These are phyloP conservation scores for Rhynchonema sp. DNA, from an alignment of 2,888 invertebrate genomes.

Conservation along the genomic window DNA sequence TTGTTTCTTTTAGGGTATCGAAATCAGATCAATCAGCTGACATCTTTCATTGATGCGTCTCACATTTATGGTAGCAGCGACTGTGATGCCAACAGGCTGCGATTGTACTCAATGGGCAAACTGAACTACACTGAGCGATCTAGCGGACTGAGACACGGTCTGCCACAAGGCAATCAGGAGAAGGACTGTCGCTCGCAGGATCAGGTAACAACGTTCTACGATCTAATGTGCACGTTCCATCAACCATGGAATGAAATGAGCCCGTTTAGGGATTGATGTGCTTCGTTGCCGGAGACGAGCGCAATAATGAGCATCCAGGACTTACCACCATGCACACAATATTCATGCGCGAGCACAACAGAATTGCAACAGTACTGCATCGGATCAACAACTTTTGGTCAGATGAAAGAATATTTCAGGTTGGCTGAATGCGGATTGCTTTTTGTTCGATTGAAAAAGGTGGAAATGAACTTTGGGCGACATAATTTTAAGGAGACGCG, in stretches of 20 bases:
- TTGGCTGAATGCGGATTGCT: too few species aligned
- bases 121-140: slow-evolving; percentile 22
- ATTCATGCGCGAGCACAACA: slow-evolving; percentile 19
- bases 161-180: slow-evolving; percentile 26
- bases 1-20: slow-evolving; percentile 20
- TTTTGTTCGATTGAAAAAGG: too few species aligned
- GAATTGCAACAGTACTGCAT: slow-evolving; percentile 11
- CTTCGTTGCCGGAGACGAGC: slow-evolving; percentile 12
- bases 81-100: slow-evolving; percentile 57
- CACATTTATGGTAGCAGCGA: slow-evolving; percentile 73
- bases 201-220: too few species aligned
- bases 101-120: slow-evolving; percentile 47
- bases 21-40: slow-evolving; percentile 66
- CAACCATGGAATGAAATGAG: too few species aligned
- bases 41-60: slow-evolving; percentile 55
- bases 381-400: slow-evolving; percentile 15
- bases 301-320: slow-evolving; percentile 15
- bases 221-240: too few species aligned
- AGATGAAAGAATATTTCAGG: slow-evolving; percentile 22
- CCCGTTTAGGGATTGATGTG: too few species aligned
- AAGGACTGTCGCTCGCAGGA: slow-evolving; percentile 18
- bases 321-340: slow-evolving; percentile 12
- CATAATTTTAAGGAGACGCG: too few species aligned
- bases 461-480: too few species aligned
- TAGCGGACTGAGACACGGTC: slow-evolving; percentile 16